Conservation (phyloP, 2,797 vertebrate species). For the Chloroceryle inda region DNA sequence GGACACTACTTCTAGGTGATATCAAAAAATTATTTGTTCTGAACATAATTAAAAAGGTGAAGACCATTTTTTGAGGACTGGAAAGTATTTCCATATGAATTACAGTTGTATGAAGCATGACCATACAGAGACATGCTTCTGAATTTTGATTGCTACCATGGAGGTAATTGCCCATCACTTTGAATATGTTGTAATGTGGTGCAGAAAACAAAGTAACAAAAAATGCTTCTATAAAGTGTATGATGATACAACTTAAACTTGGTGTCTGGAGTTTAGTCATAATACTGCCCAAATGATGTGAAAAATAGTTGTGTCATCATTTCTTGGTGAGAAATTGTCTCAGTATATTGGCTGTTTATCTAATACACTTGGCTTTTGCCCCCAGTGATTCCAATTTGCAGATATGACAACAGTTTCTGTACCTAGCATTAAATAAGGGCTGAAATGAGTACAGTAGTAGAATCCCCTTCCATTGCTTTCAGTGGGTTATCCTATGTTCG, state of each 20-base stretch:
- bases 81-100: not conserved
- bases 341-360: not conserved
- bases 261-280: not conserved
- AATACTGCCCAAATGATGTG: not conserved
- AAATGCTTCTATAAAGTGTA: not conserved
- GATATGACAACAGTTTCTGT: not conserved
- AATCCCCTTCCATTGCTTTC: not conserved
- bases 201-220: not conserved
- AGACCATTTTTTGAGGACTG: not conserved
- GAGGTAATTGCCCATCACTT: not conserved
- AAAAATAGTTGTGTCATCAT: not conserved
- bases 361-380: not conserved
- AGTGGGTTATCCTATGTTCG: not conserved
- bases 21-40: not conserved
- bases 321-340: not conserved
- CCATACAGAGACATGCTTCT: not conserved
- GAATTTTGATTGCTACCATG: not conserved
- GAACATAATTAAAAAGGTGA: not conserved
- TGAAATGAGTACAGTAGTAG: not conserved
- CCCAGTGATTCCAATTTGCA: not conserved
- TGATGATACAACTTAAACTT: not conserved
- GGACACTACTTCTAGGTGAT: fast-evolving
- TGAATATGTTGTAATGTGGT: not conserved
- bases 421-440: not conserved
- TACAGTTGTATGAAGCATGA: not conserved